Evolutionary conservation across 2,113 vertebrate species (phyloP).

Genomic region (Corapipo altera): DNA sequence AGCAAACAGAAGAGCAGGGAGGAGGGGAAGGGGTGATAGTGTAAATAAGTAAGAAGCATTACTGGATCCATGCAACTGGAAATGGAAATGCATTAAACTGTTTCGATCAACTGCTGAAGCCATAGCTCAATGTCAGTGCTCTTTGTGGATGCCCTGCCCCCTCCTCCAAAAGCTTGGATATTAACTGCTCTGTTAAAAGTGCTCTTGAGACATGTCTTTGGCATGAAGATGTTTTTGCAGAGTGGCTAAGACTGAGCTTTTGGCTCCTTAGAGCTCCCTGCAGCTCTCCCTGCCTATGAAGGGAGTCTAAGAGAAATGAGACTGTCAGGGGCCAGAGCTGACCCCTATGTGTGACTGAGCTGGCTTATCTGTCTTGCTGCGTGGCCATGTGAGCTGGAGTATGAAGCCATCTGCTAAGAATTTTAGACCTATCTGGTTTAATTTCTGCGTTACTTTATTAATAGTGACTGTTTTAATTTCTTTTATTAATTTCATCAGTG

Average conservation of each 20-base stretch:
- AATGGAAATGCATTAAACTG: constrained; percentile 60
- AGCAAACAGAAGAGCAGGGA: neutral
- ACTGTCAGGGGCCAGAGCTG: neutral
- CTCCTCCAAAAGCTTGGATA: constrained; percentile 22
- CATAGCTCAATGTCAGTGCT: constrained; percentile 2
- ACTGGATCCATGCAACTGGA: constrained; percentile 30
- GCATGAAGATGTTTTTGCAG: neutral
- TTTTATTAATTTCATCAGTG: neutral
- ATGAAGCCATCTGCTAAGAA: constrained; percentile 28
- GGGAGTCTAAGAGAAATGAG: neutral
- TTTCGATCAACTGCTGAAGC: constrained; percentile 35
- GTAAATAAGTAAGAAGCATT: constrained; percentile 59
- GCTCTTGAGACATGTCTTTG: constrained; percentile 8
- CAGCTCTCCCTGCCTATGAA: neutral
- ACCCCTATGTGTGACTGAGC: neutral
- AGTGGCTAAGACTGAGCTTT: neutral
- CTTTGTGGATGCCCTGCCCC: neutral
- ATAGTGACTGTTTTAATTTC: neutral
- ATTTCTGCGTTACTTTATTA: constrained; percentile 21
- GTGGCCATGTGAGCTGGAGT: neutral
- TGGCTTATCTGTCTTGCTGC: neutral
- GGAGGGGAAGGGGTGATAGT: neutral
- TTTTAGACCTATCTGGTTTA: neutral
- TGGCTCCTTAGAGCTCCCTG: neutral
- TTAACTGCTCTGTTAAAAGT: constrained; percentile 45